Conservation (phyloP, 2,113 vertebrate species). For the Excalfactoria chinensis region DNA sequence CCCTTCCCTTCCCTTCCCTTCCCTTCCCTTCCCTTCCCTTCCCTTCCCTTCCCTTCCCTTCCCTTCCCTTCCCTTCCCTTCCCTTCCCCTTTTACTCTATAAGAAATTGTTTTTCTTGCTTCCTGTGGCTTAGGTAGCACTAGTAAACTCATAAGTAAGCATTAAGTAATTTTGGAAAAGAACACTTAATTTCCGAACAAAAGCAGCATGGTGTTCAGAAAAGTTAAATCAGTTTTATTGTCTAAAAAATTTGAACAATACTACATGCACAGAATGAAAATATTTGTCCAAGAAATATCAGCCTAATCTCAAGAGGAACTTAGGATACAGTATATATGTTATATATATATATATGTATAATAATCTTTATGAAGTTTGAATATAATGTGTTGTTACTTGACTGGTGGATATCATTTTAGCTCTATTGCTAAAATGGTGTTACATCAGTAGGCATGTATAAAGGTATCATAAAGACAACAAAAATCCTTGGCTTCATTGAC, state of each 20-base stretch:
- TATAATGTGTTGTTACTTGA: background rate
- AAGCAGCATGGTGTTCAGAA: background rate
- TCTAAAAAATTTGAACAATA: background rate
- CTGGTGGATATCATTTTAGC: background rate
- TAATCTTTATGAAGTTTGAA: background rate
- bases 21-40: too few relatives aligned
- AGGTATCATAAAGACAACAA: background rate
- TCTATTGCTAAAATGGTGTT: background rate
- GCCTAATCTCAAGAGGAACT: background rate
- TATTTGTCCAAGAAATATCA: background rate
- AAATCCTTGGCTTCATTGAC: accelerated
- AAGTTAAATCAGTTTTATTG: background rate
- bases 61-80: too few relatives aligned
- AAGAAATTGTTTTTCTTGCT: background rate
- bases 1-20: too few relatives aligned
- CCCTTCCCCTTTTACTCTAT: background rate
- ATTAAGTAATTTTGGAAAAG: background rate
- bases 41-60: too few relatives aligned
- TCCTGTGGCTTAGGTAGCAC: background rate
- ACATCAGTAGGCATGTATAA: background rate
- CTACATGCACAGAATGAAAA: background rate
- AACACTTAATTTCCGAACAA: background rate
- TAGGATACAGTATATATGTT: background rate
- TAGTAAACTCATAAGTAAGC: background rate
- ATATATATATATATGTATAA: background rate